These are phyloP conservation scores for Bombus impatiens DNA, from an alignment of 1,140 invertebrate species.

Conservation along the genomic window DNA sequence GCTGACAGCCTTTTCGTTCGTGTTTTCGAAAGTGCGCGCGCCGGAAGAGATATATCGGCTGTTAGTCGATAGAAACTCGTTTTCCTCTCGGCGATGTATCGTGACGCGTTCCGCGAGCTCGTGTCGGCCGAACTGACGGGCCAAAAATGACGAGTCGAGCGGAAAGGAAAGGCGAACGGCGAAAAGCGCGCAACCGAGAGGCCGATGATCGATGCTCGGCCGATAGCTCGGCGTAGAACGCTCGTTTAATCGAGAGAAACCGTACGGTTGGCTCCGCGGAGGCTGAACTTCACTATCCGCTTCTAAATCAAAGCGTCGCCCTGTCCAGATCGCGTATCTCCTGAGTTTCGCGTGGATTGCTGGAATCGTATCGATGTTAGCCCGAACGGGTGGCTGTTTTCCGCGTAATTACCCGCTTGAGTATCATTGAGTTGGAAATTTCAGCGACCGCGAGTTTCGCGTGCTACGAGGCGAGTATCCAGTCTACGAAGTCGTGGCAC, in stretches of 20 bases:
- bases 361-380: too few species aligned
- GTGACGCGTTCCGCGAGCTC: conserved; percentile 7
- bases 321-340: too few species aligned
- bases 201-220: background rate
- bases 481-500: background rate
- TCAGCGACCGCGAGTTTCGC: background rate
- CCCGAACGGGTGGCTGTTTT: too few species aligned
- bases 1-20: background rate
- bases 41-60: background rate
- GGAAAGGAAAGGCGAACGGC: conserved; percentile 47
- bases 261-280: background rate
- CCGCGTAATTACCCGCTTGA: too few species aligned
- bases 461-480: background rate
- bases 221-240: background rate
- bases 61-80: conserved; percentile 39
- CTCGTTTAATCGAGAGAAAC: conserved; percentile 42
- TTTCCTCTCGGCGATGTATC: conserved; percentile 16
- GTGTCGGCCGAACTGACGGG: conserved; percentile 46
- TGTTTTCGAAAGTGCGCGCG: conserved; percentile 24
- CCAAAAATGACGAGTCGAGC: conserved; percentile 57
- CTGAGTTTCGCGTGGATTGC: too few species aligned
- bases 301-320: conserved; percentile 29
- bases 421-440: too few species aligned
- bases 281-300: conserved; percentile 1
- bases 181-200: background rate